Conservation (phyloP, 2,113 vertebrate species). For the Crypturellus undulatus region DNA sequence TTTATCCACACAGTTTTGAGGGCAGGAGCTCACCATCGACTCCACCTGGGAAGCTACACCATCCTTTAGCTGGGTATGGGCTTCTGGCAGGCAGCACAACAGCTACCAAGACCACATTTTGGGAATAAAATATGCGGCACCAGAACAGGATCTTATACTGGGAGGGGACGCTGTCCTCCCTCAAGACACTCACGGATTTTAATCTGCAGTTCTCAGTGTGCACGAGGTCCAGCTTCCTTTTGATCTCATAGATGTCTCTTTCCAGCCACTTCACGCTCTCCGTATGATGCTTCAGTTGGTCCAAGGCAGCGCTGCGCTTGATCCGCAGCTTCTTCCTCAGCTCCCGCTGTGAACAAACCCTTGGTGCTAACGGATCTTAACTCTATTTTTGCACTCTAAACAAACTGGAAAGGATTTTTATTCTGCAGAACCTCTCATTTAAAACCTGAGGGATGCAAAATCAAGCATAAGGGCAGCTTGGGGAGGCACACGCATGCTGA, state of each 20-base stretch:
- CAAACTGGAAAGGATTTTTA: background rate
- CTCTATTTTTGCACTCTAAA: background rate
- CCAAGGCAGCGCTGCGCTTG: background rate
- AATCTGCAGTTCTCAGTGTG: conserved; percentile 72
- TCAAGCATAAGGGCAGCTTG: background rate
- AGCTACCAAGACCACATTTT: too few species aligned
- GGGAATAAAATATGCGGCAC: background rate
- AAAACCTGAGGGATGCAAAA: background rate
- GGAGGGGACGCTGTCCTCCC: background rate
- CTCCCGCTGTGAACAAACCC: conserved; percentile 34
- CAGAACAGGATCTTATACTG: background rate
- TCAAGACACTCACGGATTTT: conserved; percentile 68
- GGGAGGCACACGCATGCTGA: background rate
- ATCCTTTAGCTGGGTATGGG: background rate
- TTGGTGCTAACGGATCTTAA: background rate
- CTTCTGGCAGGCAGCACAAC: background rate
- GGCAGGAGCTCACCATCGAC: background rate
- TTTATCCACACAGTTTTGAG: background rate
- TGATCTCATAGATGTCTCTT: conserved; percentile 66
- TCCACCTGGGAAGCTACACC: background rate
- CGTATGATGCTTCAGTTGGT: conserved; percentile 7
- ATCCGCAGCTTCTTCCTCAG: conserved; percentile 14
- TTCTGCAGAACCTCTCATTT: background rate
- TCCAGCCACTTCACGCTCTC: conserved; percentile 68
- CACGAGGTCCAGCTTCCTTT: conserved; percentile 60